These are phyloP conservation scores for Petrocephalus zakoni DNA, from an alignment of 2,113 vertebrate genomes.

Conservation along the genomic window DNA sequence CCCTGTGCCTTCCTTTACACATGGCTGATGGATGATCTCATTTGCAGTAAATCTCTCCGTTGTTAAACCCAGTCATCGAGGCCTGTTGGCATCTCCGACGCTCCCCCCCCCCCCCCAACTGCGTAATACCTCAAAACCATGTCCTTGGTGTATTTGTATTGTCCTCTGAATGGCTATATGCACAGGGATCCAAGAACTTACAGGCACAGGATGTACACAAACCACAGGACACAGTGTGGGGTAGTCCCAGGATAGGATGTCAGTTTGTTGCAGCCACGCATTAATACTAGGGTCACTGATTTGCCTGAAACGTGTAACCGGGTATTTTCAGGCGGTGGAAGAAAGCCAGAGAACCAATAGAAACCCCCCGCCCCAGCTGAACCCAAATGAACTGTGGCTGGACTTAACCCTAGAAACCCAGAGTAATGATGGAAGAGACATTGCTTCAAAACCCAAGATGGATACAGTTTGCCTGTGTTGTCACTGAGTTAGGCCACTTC, in stretches of 20 bases:
- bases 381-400: neutral
- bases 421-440: neutral
- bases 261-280: neutral
- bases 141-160: neutral
- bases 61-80: constrained; percentile 32
- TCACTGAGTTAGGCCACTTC: neutral
- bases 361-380: neutral
- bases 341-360: neutral
- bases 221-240: neutral
- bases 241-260: neutral
- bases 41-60: constrained; percentile 41
- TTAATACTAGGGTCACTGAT: neutral
- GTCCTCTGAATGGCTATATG: neutral
- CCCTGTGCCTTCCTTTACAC: constrained; percentile 32
- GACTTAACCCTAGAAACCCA: neutral
- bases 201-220: neutral
- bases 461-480: neutral
- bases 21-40: constrained; percentile 59
- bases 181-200: neutral
- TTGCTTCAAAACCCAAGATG: neutral
- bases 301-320: neutral
- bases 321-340: neutral
- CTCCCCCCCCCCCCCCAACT: neutral
- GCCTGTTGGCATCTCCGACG: constrained; percentile 25
- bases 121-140: constrained; percentile 5